Evolutionary conservation across 2,888 invertebrate species (phyloP), one percentile per base, ranked within the genome.

Genomic region (Stenodera caucasica): DNA sequence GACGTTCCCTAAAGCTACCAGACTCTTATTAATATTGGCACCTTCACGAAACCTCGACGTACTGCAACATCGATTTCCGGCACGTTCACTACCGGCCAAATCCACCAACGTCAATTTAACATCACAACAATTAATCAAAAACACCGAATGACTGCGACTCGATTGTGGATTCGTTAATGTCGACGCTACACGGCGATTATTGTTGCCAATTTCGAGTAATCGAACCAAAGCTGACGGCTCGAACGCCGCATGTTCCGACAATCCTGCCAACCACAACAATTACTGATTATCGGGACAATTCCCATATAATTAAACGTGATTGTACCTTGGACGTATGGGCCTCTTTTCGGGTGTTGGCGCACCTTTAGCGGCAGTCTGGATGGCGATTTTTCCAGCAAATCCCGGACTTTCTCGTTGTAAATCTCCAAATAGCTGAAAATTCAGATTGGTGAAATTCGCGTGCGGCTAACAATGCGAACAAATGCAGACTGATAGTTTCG

Each of bases 1-100:
- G 67, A 92, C 92, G 81, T 90, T 91, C 73, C 91, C 91, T 45
- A 92, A 83, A 26, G 91, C 91, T 37, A 91, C 91, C 60, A 92
- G 81, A 53, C 91, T 91, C 75, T 89, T 90, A 80, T 92, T 92
- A 75, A 92, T 99, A 57, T 75, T 91, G 32, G 86, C 83, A 0
- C 86, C 86, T 77, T 87, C 87, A 69, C 86, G 84, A 68, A 85
- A 84, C 60, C 85, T 79, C 63, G 80, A 79, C 60, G 81, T 78
- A 59, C 79, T 79, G 58, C 79, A 78, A 69, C 79, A 77, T 63
- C 80, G 75, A 61, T 77, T 80, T 11, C 84, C 84, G 37, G 86
- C 84, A 58, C 81, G 78, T 71, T 91, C 91, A 72, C 89, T 89
- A 67, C 90, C 90, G 75, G 90, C 90, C 66, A 89, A 79, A 77